These are phyloP conservation scores for Larimichthys crocea DNA, from an alignment of 2,113 vertebrate species.

Conservation along the genomic window DNA sequence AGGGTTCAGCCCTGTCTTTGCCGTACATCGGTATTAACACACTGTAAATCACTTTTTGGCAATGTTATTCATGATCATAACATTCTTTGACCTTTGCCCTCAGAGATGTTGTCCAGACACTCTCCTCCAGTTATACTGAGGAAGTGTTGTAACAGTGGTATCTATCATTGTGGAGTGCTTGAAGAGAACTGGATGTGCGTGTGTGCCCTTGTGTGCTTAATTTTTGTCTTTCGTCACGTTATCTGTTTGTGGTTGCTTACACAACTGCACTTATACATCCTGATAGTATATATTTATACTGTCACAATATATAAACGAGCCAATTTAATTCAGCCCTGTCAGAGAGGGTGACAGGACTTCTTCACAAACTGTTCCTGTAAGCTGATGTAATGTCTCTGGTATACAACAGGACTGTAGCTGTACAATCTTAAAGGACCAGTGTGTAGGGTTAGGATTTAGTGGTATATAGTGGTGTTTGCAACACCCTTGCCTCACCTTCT, in stretches of 20 bases:
- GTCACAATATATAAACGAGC: constrained; percentile 5
- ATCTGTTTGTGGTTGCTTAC: constrained; percentile 37
- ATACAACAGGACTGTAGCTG: background rate
- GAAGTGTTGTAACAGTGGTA: constrained; percentile 56
- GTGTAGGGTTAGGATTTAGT: too few species aligned
- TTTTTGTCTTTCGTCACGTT: constrained; percentile 24
- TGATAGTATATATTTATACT: constrained; percentile 14
- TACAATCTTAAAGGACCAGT: background rate
- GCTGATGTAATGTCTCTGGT: background rate
- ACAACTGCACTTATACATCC: constrained; percentile 34
- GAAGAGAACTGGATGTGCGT: constrained; percentile 25
- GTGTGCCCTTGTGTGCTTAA: constrained; percentile 2
- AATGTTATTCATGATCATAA: constrained; percentile 46
- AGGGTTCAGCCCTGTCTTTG: background rate
- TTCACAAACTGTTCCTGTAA: constrained; percentile 3
- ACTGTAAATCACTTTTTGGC: constrained; percentile 47
- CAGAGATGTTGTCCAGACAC: constrained; percentile 62
- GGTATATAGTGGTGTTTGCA: too few species aligned
- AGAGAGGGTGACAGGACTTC: background rate
- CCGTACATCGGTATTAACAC: constrained; percentile 25
- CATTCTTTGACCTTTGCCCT: constrained; percentile 37
- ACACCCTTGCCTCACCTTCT: too few species aligned
- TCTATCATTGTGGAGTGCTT: constrained; percentile 56
- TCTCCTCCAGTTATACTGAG: constrained; percentile 33
- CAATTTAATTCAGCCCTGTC: background rate